Percentiles rank a stretch among this genome's conserved stretches.
These are phyloP conservation scores for Chionis minor DNA, from an alignment of 2,113 vertebrate species.

Conservation along the genomic window DNA sequence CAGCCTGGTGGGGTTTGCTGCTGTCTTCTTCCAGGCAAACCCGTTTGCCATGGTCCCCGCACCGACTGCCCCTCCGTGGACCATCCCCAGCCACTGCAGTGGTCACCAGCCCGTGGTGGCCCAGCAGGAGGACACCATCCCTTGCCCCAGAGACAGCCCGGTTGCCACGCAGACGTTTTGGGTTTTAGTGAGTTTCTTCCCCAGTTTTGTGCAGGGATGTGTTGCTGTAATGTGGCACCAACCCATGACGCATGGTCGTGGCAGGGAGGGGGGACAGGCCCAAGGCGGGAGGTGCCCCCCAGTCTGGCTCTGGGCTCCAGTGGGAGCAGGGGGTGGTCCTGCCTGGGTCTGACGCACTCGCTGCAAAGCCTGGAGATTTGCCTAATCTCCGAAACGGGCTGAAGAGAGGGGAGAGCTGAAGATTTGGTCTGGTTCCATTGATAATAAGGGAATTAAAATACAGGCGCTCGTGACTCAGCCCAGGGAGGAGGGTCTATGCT, in stretches of 20 bases:
- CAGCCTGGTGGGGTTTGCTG: background rate
- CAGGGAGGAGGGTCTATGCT: background rate
- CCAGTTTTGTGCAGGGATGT: background rate
- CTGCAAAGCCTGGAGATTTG: background rate
- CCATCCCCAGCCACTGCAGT: rapidly evolving
- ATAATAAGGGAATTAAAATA: background rate
- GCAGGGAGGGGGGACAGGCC: background rate
- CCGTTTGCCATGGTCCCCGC: background rate
- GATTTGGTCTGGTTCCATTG: background rate
- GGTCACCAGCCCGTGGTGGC: too few relatives aligned
- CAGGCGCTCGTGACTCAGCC: background rate
- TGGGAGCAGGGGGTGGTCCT: background rate
- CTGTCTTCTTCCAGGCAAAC: background rate
- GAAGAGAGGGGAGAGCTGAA: background rate
- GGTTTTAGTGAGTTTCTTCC: background rate
- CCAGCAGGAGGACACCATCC: rapidly evolving
- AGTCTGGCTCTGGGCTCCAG: background rate
- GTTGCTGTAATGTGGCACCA: background rate
- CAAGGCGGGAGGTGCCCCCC: background rate
- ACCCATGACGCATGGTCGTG: rapidly evolving
- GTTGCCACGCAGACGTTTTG: rapidly evolving
- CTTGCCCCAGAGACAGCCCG: background rate
- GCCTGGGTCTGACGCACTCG: rapidly evolving
- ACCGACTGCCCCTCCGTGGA: rapidly evolving
- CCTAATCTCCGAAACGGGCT: background rate